A percentile compares a stretch with the other conserved stretches of the same genome.
phyloP scores from a whole-genome alignment of 2,888 invertebrate species.

The Parnassius orleans region DNA sequence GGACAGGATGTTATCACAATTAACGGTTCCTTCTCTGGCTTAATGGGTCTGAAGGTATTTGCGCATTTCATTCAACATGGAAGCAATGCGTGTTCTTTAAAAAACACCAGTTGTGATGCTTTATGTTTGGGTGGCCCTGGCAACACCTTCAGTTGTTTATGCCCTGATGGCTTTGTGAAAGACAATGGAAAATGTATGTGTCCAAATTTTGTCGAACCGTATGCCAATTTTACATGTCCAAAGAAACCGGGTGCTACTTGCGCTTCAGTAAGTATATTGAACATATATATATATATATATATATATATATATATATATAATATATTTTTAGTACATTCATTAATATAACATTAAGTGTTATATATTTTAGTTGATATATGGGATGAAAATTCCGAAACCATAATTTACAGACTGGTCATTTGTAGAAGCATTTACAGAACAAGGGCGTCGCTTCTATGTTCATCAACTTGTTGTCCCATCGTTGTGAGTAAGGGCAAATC shows the following conservation, averaged over 20 bases:
- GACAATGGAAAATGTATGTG: constrained; percentile 85
- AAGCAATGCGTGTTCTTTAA: constrained; percentile 84
- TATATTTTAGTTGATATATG: too few species aligned
- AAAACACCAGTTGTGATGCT: constrained; percentile 84
- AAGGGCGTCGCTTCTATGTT: too few species aligned
- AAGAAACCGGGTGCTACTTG: constrained; percentile 79
- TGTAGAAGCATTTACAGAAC: too few species aligned
- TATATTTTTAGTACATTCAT: too few species aligned
- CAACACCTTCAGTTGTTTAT: constrained; percentile 85
- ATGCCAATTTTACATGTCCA: constrained; percentile 86
- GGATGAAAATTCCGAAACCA: too few species aligned
- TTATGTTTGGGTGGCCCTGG: constrained; percentile 90
- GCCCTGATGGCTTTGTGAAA: constrained; percentile 87
- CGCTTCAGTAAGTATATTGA: constrained; percentile 66
- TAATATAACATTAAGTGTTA: too few species aligned
- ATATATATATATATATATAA: too few species aligned
- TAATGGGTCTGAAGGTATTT: constrained; percentile 91
- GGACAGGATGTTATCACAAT: constrained; percentile 83
- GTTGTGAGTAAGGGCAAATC: too few species aligned
- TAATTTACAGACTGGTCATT: too few species aligned
- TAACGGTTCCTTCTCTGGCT: constrained; percentile 82
- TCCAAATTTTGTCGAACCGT: constrained; percentile 84
- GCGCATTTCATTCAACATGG: constrained; percentile 89
- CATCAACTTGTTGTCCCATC: too few species aligned
- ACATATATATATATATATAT: neutral